Conservation (phyloP, 30 jellyfish, hydroid and myxozoan genomes). For the Mastigias papua region DNA sequence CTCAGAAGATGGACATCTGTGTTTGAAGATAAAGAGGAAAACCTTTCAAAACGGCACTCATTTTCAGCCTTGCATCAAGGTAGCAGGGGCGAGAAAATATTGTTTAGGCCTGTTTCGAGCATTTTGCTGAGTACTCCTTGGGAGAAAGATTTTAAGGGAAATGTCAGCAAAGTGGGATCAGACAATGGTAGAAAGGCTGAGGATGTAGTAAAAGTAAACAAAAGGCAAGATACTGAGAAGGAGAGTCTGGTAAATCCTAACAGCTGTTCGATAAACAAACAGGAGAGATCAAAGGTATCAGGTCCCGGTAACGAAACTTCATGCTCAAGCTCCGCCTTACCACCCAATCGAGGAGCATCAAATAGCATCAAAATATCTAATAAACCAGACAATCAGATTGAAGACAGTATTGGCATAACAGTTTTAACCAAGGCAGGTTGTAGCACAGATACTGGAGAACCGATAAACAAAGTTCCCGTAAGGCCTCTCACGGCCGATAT, state of each 20-base stretch:
- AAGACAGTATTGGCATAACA: background rate
- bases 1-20: slow-evolving; percentile 67
- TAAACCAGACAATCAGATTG: background rate
- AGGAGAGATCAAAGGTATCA: slow-evolving; percentile 6
- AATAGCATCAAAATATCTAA: background rate
- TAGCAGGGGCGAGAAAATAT: slow-evolving; percentile 41
- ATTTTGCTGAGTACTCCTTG: slow-evolving; percentile 73
- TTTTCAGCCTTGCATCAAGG: slow-evolving; percentile 36
- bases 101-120: slow-evolving; percentile 76
- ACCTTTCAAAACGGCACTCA: slow-evolving; percentile 33
- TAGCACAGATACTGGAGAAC: background rate
- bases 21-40: slow-evolving; percentile 25
- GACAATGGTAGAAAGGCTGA: slow-evolving; percentile 5
- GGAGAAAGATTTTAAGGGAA: slow-evolving; percentile 64
- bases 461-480: too few species aligned
- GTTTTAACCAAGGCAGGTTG: background rate
- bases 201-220: slow-evolving; percentile 9
- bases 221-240: background rate
- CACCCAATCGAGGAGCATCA: background rate
- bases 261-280: slow-evolving; percentile 38
- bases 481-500: background rate
- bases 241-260: slow-evolving; percentile 6
- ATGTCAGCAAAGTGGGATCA: background rate
- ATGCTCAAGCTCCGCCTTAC: background rate
- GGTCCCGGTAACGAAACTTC: background rate